Percentiles rank a stretch among this genome's conserved stretches.
phyloP scores from a whole-genome alignment of 2,888 invertebrate genomes.

The Andrena chrysosceles region DNA sequence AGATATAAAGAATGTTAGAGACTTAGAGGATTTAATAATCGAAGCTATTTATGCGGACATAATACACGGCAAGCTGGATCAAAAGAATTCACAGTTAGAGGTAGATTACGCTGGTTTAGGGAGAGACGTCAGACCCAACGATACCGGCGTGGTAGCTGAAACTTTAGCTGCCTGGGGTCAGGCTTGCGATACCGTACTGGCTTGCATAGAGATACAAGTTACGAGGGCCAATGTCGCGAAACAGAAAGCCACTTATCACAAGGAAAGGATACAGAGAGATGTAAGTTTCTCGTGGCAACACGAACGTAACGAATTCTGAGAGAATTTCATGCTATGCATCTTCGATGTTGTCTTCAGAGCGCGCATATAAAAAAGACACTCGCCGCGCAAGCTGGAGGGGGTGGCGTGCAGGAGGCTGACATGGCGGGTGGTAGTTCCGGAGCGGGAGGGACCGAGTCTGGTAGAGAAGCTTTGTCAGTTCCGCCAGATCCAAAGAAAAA shows the following conservation, averaged over 20 bases:
- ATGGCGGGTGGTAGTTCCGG: conserved; percentile 92
- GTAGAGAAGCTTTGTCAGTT: conserved; percentile 85
- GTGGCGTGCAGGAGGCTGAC: conserved; percentile 90
- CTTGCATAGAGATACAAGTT: conserved; percentile 96
- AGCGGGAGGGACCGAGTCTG: conserved; percentile 86
- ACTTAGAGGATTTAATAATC: conserved; percentile 98
- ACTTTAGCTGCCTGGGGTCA: conserved; percentile 96
- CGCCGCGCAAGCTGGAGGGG: conserved; percentile 89
- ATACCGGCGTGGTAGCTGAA: conserved; percentile 92
- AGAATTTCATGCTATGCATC: background rate
- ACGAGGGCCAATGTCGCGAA: conserved; percentile 94
- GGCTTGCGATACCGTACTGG: conserved; percentile 94
- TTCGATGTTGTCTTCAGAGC: conserved; percentile 87
- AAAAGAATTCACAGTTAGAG: conserved; percentile 96
- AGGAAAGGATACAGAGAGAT: conserved; percentile 94
- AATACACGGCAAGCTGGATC: conserved; percentile 98
- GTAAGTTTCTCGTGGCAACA: conserved; percentile 85
- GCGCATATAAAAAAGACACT: conserved; percentile 94
- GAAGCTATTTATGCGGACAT: conserved; percentile 99
- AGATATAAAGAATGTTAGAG: conserved; percentile 95
- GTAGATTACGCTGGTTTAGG: conserved; percentile 96
- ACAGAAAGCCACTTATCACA: conserved; percentile 91
- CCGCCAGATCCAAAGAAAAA: conserved; percentile 86
- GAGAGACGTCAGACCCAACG: conserved; percentile 94
- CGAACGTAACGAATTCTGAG: background rate